Evolutionary conservation across 2,113 vertebrate genomes (phyloP), one percentile per base, ranked within the genome.

Genomic region (Carassius carassius): DNA sequence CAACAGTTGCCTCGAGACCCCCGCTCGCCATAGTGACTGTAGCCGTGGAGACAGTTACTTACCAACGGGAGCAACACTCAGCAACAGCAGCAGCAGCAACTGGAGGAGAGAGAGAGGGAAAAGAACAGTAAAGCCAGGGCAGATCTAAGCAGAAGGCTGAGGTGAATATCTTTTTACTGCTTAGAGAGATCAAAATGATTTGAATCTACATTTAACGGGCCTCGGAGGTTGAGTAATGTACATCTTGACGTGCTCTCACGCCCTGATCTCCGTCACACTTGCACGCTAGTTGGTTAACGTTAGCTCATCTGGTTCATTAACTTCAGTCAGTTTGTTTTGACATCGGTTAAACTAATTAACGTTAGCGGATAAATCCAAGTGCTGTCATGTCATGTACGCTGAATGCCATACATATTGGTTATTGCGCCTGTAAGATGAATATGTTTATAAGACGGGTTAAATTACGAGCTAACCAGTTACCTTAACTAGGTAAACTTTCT

Each of bases 21-120:
- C 93, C 90, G 93, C 91, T 95, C 96, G 95, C 97, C 96, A 97
- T 97, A 98, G 97, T 97, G 96, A 98, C 96, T 96, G 97, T 98
- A 97, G 97, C 94, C 96, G 94, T 98, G 97, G 97, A 97, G 96
- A 98, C 96, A 96, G 97, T 97, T 97, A 96, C 97, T 97, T 97
- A 94, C 97, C 97, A 98, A 98, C 97, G 94, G 94, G 93, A 94
- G 95, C 96, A 95, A 96, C 97, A 96, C 94, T 95, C 95, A 95
- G 94, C 95, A 93, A 94, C 94, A 94, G 93, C 92, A 89, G 91
- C 92, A 91, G 94, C 94, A 93, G 92, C 92, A 91, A 92, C 93
- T 91, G 93, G 91, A 92, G 92, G 91, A 91, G 91, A 91, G 81
- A 86, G 92, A 90, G 86, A 89, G 92, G 92, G 92, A 81, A 89